A percentile compares a stretch with the other conserved stretches of the same genome.
These are phyloP conservation scores for Phymorhynchus buccinoides DNA, from an alignment of 1,140 invertebrate species.

Conservation along the genomic window DNA sequence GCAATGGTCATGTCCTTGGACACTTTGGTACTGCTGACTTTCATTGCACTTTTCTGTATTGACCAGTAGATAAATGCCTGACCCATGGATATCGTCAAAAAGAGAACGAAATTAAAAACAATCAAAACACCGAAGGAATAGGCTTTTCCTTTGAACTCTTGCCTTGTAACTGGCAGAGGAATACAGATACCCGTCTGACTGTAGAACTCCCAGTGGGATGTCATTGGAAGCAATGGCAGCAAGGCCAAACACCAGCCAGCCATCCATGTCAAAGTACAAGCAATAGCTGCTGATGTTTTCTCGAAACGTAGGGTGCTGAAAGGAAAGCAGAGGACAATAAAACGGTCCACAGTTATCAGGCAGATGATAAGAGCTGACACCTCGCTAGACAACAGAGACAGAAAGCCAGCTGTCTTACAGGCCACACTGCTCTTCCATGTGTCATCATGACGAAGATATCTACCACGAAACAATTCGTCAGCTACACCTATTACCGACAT, in stretches of 20 bases:
- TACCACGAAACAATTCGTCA: constrained; percentile 51
- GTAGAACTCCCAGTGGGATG: not conserved
- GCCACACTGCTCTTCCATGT: constrained; percentile 46
- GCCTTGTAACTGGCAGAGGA: not conserved
- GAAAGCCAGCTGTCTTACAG: constrained; percentile 59
- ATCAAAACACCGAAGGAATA: not conserved
- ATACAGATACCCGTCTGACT: not conserved
- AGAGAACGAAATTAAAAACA: not conserved
- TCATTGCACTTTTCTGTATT: not conserved
- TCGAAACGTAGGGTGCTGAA: not conserved
- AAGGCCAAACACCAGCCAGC: not conserved
- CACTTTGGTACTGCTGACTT: too few relatives aligned
- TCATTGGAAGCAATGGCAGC: not conserved
- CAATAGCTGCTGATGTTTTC: not conserved
- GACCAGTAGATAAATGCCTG: too few relatives aligned
- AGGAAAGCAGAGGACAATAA: too few relatives aligned
- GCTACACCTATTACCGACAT: constrained; percentile 56
- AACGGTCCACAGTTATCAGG: too few relatives aligned
- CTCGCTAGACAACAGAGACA: constrained; percentile 35
- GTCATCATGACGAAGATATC: constrained; percentile 49
- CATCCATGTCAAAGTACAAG: not conserved
- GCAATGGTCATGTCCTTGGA: too few relatives aligned
- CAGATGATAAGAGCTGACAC: too few relatives aligned
- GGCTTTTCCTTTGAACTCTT: too few relatives aligned
- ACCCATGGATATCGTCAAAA: too few relatives aligned